These are phyloP conservation scores for Canis aureus DNA, from an alignment of 2,113 vertebrate genomes.

Conservation along the genomic window DNA sequence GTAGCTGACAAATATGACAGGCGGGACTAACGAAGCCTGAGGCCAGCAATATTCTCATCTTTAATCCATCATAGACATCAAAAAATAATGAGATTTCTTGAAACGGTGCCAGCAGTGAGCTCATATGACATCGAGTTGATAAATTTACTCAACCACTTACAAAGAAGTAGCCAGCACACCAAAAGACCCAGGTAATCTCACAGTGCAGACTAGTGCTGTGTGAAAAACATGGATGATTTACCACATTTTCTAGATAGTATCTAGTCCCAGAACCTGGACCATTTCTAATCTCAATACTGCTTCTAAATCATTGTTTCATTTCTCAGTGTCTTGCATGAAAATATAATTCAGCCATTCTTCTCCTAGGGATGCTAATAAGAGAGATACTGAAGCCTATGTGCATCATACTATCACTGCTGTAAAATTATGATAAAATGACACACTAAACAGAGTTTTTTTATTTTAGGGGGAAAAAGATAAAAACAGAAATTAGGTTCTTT, in stretches of 20 bases:
- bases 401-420: not conserved
- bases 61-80: slow-evolving; percentile 87
- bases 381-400: not conserved
- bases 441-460: not conserved
- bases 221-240: not conserved
- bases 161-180: slow-evolving; percentile 57
- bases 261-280: not conserved
- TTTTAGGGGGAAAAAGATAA: not conserved
- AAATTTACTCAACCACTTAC: slow-evolving; percentile 83
- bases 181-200: slow-evolving; percentile 61
- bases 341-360: slow-evolving; percentile 16
- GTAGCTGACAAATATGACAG: slow-evolving; percentile 86
- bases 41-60: slow-evolving; percentile 86
- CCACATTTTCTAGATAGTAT: not conserved
- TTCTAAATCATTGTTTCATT: slow-evolving; percentile 34
- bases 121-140: slow-evolving; percentile 84
- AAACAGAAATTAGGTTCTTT: not conserved
- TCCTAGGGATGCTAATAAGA: not conserved
- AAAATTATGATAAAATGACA: not conserved
- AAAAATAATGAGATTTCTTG: slow-evolving; percentile 88
- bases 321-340: not conserved
- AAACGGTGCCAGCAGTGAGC: slow-evolving; percentile 82
- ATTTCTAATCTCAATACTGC: slow-evolving; percentile 63
- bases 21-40: slow-evolving; percentile 82
- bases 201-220: not conserved